These are phyloP conservation scores for Calliopsis andreniformis DNA, from an alignment of 1,140 invertebrate genomes.

Conservation along the genomic window DNA sequence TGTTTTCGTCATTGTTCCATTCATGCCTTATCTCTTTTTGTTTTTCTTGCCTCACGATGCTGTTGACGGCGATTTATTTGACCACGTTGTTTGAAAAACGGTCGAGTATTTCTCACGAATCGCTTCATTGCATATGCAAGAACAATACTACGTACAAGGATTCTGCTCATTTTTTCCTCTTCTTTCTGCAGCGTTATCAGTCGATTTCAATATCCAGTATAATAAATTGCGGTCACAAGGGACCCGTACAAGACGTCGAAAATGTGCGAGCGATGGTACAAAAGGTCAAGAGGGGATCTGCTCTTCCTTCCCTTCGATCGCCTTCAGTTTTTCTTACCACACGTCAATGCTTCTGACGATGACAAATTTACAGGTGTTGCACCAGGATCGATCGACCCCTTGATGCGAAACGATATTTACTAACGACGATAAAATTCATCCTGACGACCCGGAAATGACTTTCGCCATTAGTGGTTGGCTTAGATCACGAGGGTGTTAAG, in stretches of 20 bases:
- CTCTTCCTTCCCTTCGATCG: neutral
- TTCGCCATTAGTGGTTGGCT: too few species aligned
- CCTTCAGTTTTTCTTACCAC: neutral
- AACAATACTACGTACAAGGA: conserved; percentile 9
- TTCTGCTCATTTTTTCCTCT: neutral
- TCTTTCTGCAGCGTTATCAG: conserved; percentile 3
- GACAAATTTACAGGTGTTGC: conserved; percentile 24
- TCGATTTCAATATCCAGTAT: neutral
- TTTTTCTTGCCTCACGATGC: conserved; percentile 22
- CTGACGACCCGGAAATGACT: too few species aligned
- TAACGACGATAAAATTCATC: neutral
- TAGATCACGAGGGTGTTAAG: neutral
- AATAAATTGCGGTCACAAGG: conserved; percentile 27
- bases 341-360: neutral
- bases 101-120: conserved; percentile 32
- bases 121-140: conserved; percentile 17
- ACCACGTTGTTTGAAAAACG: conserved; percentile 39
- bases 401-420: neutral
- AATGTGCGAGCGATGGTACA: neutral
- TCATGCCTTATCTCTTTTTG: neutral
- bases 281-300: neutral
- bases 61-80: conserved; percentile 46
- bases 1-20: conserved; percentile 39
- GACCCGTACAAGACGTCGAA: too few species aligned
- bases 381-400: conserved; percentile 4